Base-by-base conservation (phyloP, 2,888 invertebrate genomes). In the Erebia ligea region DNA sequence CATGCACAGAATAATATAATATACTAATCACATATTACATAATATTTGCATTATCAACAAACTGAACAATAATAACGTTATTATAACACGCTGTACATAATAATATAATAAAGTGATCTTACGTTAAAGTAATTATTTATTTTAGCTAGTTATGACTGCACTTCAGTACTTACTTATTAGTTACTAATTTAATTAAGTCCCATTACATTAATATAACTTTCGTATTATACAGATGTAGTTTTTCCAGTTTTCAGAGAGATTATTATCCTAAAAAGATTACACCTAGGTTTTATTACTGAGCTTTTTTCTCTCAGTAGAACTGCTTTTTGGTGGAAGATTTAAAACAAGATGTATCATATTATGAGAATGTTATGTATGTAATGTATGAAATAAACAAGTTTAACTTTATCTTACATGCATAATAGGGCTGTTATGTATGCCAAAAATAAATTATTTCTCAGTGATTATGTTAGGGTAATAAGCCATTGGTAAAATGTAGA, bases 1-100 rank as follows among this genome's bases (percentile, higher is more conserved):
- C 52, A 68, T 52, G 15, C 40, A 42, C 6, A 62, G 34, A 69
- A 69, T 56, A 63, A 45, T 64, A 50, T 58, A 15, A 19, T 34
- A 67, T 25, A 61, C 64, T 64, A 45, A 66, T 66, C 66, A 62
- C 57, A 68, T 25, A 48, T 15, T 50, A 50, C 58, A 65, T 64
- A 72, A 25, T 63, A 61, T 45, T 45, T 61, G 61, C 54, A 59
- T 62, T 65, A 45, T 52, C 19, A 67, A 69, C 34, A 59, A 65
- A 67, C 50, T 15, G 50, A 61, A 68, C 50, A 15, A 61, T 73
- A 62, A 62, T 62, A 62, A 62, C 1, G 48, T 62, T 48, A 45
- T 61, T 19, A 48, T 21, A 62, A 73, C 63, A 73, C 61, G 73
- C 73, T 73, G 76, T 73, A 73, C 71, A 73, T 42, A 57, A 42